Evolutionary conservation across 2,113 vertebrate species (phyloP), one percentile per base, ranked within the genome.

Genomic region (Passer domesticus): DNA sequence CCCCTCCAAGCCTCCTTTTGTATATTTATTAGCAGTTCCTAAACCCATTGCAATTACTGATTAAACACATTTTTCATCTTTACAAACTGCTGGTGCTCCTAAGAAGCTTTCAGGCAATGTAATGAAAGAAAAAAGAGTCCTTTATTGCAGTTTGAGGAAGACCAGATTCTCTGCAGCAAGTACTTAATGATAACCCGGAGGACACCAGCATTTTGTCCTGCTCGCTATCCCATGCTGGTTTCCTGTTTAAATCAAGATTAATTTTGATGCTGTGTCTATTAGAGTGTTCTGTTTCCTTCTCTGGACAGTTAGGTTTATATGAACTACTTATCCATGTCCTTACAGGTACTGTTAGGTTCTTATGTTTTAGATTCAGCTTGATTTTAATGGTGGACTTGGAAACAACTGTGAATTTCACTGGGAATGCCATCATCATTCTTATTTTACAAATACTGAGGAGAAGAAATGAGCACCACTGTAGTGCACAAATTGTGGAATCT

Each of bases 51-150:
- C 92, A 94, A 95, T 97, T 96, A 95, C 94, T 22, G 73, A 91
- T 97, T 96, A 96, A 97, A 89, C n/a, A 30, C 6, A 1, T 28
- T 81, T 97, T 97, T 97, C 75, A 94, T 86, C 94, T 94, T 91
- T 95, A 96, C 69, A 95, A 96, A 97, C 92, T 84, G 75, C 66
- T 74, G 43, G 76, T 94, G 63, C 79, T 96, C 68, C 96, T 92
- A 96, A 96, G 93, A 97, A 96, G 89, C 94, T 98, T 96, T 96
- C 96, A 95, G 92, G 92, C 86, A 79, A 50, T 87, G 82, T 94
- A 95, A 90, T 86, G 92, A 96, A 97, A 97, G 90, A 85, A 92
- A 94, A 89, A 95, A 53, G 60, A 89, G 84, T 84, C 79, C 84
- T 97, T 94, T 76, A 83, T 97, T 92, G 94, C 92, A 87, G 87